Base-by-base conservation (phyloP, 2,888 invertebrate genomes). In the Loripinus fragilis region DNA sequence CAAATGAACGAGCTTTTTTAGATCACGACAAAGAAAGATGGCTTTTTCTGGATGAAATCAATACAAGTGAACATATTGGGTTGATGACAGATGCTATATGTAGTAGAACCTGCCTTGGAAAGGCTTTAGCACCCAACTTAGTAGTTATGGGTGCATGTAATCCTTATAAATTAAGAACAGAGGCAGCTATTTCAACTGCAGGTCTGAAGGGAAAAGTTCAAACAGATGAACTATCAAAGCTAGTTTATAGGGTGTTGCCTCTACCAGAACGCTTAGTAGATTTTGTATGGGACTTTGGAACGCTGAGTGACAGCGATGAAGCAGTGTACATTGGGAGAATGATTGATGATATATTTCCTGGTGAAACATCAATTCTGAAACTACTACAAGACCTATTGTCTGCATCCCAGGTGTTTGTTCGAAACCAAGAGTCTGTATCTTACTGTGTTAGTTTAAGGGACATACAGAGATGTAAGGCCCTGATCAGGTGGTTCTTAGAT, bases 31-130 rank as follows among this genome's bases (percentile, higher is more conserved):
- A 72, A 38, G 52, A 77, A 66, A 52, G 42, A 28, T 89, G 89
- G 89, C 33, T 89, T 10, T 89, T 89, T 78, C 75, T 89, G 5
- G 89, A 89, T 81, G 89, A 89, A 83, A 87, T 89, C 12, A 89
- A 89, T 69, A 89, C 89, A 3, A 86, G 83, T 42, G 85, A 86
- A 45, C 80, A 85, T 69, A 67, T 88, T 41, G 87, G 87, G 5
- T 28, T 88, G 0, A 84, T 88, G 12, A 81, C 78, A 55, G 85
- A 86, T 55, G 75, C 86, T 10, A 74, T 88, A 1, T 88, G 89
- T 70, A 85, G 87, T 42, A 80, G 83, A 10, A 76, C 35, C n/a
- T 81, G 85, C 48, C 76, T 79, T n/a, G 86, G 85, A 12, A 45
- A 72, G 60, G 48, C 35, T 0, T 69, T 89, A 1, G 76, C 87